These are phyloP conservation scores for Actinemys pallida DNA, from an alignment of 2,113 vertebrate genomes.

Conservation along the genomic window DNA sequence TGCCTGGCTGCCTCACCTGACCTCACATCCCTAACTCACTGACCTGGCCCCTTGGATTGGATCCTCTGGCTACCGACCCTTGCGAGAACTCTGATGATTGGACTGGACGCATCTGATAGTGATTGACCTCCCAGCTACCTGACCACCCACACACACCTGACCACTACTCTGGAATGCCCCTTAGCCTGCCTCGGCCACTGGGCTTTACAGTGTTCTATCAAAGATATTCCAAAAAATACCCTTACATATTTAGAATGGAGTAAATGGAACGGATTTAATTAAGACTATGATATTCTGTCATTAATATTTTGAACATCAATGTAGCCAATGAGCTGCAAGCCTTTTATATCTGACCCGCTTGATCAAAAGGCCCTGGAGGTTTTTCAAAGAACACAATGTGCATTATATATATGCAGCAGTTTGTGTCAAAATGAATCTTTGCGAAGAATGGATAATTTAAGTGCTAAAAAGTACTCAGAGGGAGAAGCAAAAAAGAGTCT, in stretches of 20 bases:
- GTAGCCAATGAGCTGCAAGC: conserved; percentile 6
- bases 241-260: conserved; percentile 34
- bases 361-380: conserved; percentile 56
- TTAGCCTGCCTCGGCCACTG: no score
- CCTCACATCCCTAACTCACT: no score
- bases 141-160: no score
- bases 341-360: conserved; percentile 24
- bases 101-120: no score
- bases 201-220: conserved; percentile 20
- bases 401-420: conserved; percentile 8
- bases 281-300: conserved; percentile 41
- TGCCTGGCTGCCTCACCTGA: no score
- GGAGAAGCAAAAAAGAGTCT: conserved; percentile 23
- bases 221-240: conserved; percentile 23
- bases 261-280: conserved; percentile 60
- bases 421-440: conserved; percentile 43
- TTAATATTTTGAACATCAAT: conserved; percentile 34
- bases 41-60: no score
- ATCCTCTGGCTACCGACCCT: no score
- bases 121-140: no score
- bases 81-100: no score
- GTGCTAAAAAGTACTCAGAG: conserved; percentile 18
- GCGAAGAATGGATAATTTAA: conserved; percentile 34
- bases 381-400: conserved; percentile 29
- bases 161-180: no score